Conservation (phyloP, 2,797 vertebrate species). For the Spheniscus humboldti region DNA sequence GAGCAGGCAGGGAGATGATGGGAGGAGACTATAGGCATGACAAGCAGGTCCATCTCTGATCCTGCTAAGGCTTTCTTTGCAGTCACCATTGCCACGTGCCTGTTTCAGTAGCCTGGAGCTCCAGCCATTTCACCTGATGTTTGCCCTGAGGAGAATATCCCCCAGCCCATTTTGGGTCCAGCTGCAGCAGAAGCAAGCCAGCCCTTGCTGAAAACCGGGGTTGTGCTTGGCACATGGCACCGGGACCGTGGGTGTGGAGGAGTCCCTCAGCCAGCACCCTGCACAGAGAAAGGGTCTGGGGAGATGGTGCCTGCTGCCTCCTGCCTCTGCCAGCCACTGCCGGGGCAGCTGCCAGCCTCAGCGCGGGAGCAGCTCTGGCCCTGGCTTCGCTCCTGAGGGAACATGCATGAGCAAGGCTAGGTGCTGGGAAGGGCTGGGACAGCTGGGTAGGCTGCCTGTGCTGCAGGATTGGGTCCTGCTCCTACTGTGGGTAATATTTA, state of each 20-base stretch:
- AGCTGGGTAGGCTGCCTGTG: neutral
- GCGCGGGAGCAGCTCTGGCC: fast-evolving
- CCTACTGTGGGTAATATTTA: neutral
- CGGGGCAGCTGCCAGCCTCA: neutral
- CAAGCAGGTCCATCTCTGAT: neutral
- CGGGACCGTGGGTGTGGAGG: fast-evolving
- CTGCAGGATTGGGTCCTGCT: neutral
- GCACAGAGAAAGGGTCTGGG: neutral
- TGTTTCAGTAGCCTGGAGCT: neutral
- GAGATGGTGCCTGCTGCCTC: fast-evolving
- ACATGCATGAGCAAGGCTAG: neutral
- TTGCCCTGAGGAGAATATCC: neutral
- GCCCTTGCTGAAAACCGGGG: neutral
- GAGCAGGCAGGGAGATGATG: neutral
- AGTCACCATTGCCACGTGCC: fast-evolving
- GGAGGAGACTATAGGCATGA: neutral
- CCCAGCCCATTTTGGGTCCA: neutral
- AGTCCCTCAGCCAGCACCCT: neutral
- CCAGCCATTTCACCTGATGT: neutral
- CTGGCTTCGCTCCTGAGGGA: neutral
- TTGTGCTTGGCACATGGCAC: neutral
- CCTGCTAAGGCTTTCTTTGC: neutral
- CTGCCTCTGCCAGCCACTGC: neutral
- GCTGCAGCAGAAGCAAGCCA: neutral
- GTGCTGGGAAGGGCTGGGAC: neutral